A percentile compares a stretch with the other conserved stretches of the same genome.
phyloP scores from a whole-genome alignment of 2,888 invertebrate genomes.

The Folsomia candida region DNA sequence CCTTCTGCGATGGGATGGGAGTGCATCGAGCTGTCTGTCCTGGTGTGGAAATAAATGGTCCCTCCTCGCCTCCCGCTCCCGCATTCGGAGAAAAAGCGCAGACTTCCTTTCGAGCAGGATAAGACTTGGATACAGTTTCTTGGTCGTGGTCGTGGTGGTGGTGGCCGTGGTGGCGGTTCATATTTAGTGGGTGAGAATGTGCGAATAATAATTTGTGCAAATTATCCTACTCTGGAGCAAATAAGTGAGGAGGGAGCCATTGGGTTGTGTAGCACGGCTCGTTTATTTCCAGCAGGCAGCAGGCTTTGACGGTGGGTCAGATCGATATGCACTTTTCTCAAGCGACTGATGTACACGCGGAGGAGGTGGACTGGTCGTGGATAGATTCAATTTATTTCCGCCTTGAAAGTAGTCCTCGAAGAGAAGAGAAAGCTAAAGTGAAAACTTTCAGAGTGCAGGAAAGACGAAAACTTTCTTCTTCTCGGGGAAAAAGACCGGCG shows the following conservation, averaged over 20 bases:
- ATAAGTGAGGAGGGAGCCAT: too few species aligned
- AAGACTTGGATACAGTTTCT: too few species aligned
- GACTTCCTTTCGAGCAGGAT: too few species aligned
- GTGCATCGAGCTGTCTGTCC: neutral
- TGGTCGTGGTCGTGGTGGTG: too few species aligned
- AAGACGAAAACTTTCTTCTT: neutral
- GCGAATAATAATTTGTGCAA: too few species aligned
- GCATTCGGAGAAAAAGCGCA: too few species aligned
- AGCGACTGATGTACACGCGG: neutral
- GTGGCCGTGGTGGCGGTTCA: too few species aligned
- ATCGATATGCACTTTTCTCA: neutral
- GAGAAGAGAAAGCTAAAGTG: neutral
- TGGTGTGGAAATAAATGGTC: neutral
- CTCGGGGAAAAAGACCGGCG: neutral
- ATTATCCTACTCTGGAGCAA: too few species aligned
- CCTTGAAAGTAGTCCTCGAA: neutral
- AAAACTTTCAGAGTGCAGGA: neutral
- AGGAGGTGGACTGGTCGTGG: neutral
- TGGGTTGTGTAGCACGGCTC: too few species aligned
- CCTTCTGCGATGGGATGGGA: neutral
- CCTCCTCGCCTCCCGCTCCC: too few species aligned
- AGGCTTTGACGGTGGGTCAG: neutral
- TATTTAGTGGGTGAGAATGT: too few species aligned
- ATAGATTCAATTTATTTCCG: neutral
- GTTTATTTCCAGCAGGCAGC: too few species aligned